Evolutionary conservation across 2,797 vertebrate species (phyloP), one percentile per base, ranked within the genome.

Genomic region (Miichthys miiuy): DNA sequence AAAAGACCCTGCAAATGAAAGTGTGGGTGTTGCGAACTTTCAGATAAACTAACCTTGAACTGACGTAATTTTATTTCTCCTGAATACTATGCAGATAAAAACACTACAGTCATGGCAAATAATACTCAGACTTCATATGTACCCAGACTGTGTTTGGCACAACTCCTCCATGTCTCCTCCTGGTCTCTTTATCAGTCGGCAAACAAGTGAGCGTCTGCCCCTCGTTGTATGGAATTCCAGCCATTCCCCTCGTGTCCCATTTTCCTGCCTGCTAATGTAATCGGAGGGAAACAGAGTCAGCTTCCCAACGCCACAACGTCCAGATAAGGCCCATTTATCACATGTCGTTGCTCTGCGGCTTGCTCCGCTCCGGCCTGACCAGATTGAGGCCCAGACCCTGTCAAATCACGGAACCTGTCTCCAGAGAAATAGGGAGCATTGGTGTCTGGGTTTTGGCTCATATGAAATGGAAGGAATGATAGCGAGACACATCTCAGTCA

Each of bases 281-380:
- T 93, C 87, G 77, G 70, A 94, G 91, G 92, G 95, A 96, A 97
- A 95, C 89, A 88, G 81, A 90, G 90, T 85, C 87, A 61, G 82
- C 93, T 94, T 94, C 95, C 91, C 91, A 94, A 88, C 73, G 87
- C 90, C 87, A 86, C 85, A 84, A 91, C 87, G 90, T 90, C 80
- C 89, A 95, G 93, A 94, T 96, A 96, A 95, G 92, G 88, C 79
- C 90, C 88, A 90, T 95, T 96, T 96, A 95, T 96, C 95, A 94
- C 91, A 90, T 88, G 90, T 80, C 81, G 69, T 86, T 93, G 87
- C 91, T 92, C 83, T 84, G 72, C 18, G 62, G 68, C 65, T 88
- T 47, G 72, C 89, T 91, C 57, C 30, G 34, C 91, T 92, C 75
- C 12, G 85, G 81, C 85, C 81, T 62, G 86, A 86, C 75, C 86